phyloP scores from a whole-genome alignment of 2,888 invertebrate species.

The Lycophotia porphyrea region DNA sequence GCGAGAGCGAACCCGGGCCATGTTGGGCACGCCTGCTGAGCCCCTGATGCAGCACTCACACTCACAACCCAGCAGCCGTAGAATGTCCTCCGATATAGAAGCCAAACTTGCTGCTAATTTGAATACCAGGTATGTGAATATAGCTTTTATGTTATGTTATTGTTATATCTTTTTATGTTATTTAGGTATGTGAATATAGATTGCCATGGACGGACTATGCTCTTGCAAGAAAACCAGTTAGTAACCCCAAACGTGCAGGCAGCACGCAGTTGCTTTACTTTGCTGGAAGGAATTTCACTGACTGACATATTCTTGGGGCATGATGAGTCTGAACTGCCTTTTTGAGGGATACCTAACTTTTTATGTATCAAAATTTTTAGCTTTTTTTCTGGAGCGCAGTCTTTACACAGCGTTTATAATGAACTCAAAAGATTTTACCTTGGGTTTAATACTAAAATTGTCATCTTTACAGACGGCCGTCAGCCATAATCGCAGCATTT shows the following conservation, averaged over 20 bases:
- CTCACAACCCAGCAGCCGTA: slow-evolving; percentile 84
- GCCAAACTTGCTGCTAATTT: slow-evolving; percentile 85
- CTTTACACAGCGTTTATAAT: neutral
- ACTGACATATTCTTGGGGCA: neutral
- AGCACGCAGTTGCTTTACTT: neutral
- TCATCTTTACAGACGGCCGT: slow-evolving; percentile 87
- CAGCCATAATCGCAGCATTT: slow-evolving; percentile 91
- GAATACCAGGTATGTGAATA: slow-evolving; percentile 80
- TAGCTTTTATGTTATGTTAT: no score
- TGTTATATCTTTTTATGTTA: no score
- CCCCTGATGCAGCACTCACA: slow-evolving; percentile 78
- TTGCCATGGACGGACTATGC: neutral
- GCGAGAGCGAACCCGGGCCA: slow-evolving; percentile 84
- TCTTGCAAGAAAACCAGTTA: neutral
- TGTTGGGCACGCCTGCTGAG: slow-evolving; percentile 80
- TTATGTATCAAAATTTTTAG: neutral
- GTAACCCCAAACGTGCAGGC: neutral
- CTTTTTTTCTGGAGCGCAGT: neutral
- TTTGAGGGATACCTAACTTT: neutral
- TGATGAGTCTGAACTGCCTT: neutral
- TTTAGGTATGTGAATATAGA: slow-evolving; percentile 74
- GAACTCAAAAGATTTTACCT: neutral
- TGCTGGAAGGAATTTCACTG: neutral
- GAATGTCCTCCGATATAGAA: slow-evolving; percentile 85
- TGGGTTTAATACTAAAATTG: neutral